These are phyloP conservation scores for Regulus satrapa DNA, from an alignment of 2,113 vertebrate species.

Conservation along the genomic window DNA sequence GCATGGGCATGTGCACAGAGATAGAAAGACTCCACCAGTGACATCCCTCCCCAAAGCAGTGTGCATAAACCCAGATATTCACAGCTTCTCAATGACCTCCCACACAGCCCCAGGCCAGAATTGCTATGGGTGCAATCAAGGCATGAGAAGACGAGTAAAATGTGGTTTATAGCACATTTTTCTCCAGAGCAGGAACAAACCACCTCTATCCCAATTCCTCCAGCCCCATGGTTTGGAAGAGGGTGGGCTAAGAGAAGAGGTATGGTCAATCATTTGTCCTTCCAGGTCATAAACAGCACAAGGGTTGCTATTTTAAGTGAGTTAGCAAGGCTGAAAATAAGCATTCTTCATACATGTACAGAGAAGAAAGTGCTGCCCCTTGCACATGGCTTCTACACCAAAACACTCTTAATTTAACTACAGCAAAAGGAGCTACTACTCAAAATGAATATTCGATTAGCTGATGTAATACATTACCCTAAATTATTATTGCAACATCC, in stretches of 20 bases:
- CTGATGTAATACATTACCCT: background rate
- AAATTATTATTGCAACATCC: background rate
- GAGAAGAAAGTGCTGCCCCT: background rate
- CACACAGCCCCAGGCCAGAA: background rate
- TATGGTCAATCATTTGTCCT: background rate
- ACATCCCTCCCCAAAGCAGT: background rate
- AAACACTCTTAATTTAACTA: background rate
- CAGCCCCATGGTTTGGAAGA: background rate
- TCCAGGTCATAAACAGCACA: background rate
- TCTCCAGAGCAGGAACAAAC: background rate
- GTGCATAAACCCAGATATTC: background rate
- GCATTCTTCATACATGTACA: background rate
- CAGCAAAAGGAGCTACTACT: background rate
- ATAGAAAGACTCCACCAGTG: background rate
- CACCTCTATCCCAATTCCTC: background rate
- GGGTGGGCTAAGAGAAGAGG: background rate
- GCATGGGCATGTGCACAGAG: background rate
- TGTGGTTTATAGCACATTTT: background rate
- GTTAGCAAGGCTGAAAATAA: background rate
- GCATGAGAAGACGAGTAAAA: background rate
- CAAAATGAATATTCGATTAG: background rate
- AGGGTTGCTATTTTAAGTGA: background rate
- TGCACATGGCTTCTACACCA: background rate
- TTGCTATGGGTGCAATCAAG: background rate
- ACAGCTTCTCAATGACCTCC: background rate